Base-by-base conservation (phyloP, 2,797 vertebrate genomes). In the Uromys caudimaculatus region DNA sequence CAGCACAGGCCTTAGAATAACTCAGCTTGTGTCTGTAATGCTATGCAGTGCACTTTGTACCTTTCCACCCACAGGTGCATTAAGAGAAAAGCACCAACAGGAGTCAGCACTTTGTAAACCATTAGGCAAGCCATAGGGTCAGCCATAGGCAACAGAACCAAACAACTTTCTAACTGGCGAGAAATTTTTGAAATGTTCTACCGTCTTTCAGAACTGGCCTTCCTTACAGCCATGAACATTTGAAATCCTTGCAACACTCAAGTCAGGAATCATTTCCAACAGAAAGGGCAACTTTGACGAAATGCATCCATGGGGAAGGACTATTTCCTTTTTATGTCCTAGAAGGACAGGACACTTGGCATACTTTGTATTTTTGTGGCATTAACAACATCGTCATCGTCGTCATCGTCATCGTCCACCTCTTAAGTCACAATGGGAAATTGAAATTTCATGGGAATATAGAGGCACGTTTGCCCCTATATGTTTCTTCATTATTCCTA, bases 201-300 rank as follows among this genome's bases (percentile, higher is more conserved):
- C 78, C 87, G 0, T 71, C 83, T 60, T 90, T 90, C 58, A 85
- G 75, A 94, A 32, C 29, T 62, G 21, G 64, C 84, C 69, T 93
- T 92, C 73, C 67, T n/a, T 35, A 16, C 12, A 52, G 62, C 27
- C 78, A 73, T 14, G 54, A 9, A 29, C 81, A 78, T 96, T 50
- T 82, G 94, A 87, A 95, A 95, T 85, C 89, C 83, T 87, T 86
- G 16, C 62, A 97, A 50, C 38, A 13, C 32, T 94, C 78, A 38
- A 85, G 41, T 82, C 64, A 91, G 90, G 81, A 94, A 95, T 38
- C 52, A 73, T 93, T 93, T 96, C 85, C 90, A 95, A 95, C 35
- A 93, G 85, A 91, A 96, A 97, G 91, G 90, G 56, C 88, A 97
- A 97, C 94, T 94, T 79, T 8, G 7, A 77, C 58, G 84, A 94